Evolutionary conservation across 2,113 vertebrate genomes (phyloP).

Genomic region (Podarcis cretensis): DNA sequence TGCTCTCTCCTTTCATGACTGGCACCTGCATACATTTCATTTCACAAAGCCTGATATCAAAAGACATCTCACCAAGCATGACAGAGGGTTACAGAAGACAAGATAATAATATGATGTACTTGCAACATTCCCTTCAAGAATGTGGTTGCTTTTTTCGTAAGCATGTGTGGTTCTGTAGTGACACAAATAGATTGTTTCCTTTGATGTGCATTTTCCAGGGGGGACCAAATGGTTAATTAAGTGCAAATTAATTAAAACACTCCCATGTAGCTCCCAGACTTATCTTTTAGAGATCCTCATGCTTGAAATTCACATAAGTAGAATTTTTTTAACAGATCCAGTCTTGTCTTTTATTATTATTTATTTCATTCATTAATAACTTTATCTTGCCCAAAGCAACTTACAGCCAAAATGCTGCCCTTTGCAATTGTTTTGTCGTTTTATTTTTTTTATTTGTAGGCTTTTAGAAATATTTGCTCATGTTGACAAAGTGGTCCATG

Average conservation of each 20-base stretch:
- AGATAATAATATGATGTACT: conserved; percentile 16
- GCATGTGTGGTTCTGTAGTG: background rate
- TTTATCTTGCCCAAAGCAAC: too few species aligned
- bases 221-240: conserved; percentile 40
- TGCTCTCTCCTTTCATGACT: conserved; percentile 1
- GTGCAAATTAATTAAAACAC: conserved; percentile 45
- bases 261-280: conserved; percentile 23
- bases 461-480: background rate
- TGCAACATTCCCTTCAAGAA: conserved; percentile 37
- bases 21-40: background rate
- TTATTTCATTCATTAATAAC: too few species aligned
- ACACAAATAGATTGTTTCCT: background rate
- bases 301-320: background rate
- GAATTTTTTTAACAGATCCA: background rate
- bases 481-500: background rate
- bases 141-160: conserved; percentile 24
- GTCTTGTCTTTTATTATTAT: background rate
- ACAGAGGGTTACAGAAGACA: background rate
- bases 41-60: conserved; percentile 9
- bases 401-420: background rate
- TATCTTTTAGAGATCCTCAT: background rate
- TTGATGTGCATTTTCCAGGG: background rate
- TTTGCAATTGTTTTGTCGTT: background rate
- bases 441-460: rapidly evolving
- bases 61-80: background rate